Evolutionary conservation across 1,140 invertebrate species (phyloP), one percentile per base, ranked within the genome.

Genomic region (Rhizoglyphus robini): DNA sequence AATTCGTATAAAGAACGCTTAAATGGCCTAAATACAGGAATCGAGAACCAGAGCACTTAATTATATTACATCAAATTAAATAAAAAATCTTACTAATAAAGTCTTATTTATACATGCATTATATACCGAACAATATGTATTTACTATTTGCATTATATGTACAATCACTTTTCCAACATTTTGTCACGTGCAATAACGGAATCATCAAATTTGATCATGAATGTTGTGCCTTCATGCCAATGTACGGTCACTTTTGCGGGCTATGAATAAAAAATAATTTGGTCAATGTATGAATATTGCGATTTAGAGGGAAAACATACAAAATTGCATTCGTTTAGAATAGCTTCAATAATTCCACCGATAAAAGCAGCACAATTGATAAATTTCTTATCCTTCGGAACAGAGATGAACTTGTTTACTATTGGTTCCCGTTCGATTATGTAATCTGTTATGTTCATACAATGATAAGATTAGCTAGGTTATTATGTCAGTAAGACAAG

Each of bases 221-320:
- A 98, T 0, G 96, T 96, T 23, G 95, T 97, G 67, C 95, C 96
- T 78, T 98, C 96, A 75, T 99, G 94, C 92, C 93, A 98, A 76
- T 97, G 94, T 1, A 93, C 91, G 4, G 90, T 90, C 1, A 96
- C 92, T 80, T 96, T 96, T 32, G 88, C 89, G 54, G 90, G 86
- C 91, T 96, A 76, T 47, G 86, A 84, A 71, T 72, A 74, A 76
- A 63, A 31, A 18, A 66, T n/a, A n/a, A n/a, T 47, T 46, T 51
- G 18, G 38, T 61, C 32, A 31, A 67, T 62, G 32, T 27, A n/a
- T 30, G 30, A 30, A 38, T 41, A n/a, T 20, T 4, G n/a, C 27
- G 3, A 49, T 18, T n/a, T 15, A 3, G 11, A 36, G 57, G 23
- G 1, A 30, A 49, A 15, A 84, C 90, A 86, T 86, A 96, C 91